These are phyloP conservation scores for Lasioglossum baleicum DNA, from an alignment of 1,140 invertebrate species.

Conservation along the genomic window DNA sequence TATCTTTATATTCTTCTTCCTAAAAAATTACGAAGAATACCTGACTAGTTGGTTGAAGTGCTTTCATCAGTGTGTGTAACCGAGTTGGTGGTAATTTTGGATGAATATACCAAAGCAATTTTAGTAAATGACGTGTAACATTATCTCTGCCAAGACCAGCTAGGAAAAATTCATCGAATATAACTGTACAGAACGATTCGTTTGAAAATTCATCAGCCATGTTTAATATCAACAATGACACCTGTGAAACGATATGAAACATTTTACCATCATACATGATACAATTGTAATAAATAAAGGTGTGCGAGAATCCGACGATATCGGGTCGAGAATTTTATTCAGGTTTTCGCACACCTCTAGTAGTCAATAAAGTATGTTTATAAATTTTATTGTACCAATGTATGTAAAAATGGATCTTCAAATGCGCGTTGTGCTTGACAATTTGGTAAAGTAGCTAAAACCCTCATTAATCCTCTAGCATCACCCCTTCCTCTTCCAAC, in stretches of 20 bases:
- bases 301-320: too few species aligned
- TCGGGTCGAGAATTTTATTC: too few species aligned
- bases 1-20: not conserved
- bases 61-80: slow-evolving; percentile 91
- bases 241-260: slow-evolving; percentile 75
- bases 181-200: slow-evolving; percentile 96
- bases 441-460: slow-evolving; percentile 92
- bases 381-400: slow-evolving; percentile 82
- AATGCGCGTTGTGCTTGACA: slow-evolving; percentile 95
- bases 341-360: too few species aligned
- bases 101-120: slow-evolving; percentile 95
- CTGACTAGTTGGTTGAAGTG: slow-evolving; percentile 89
- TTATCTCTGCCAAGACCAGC: slow-evolving; percentile 93
- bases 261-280: slow-evolving; percentile 9
- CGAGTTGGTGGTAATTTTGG: slow-evolving; percentile 90
- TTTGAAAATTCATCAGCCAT: slow-evolving; percentile 95
- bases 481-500: slow-evolving; percentile 89
- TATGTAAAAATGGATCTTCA: slow-evolving; percentile 97
- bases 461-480: slow-evolving; percentile 90
- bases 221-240: slow-evolving; percentile 90
- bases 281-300: not conserved
- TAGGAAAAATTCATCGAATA: slow-evolving; percentile 98
- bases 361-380: not conserved
- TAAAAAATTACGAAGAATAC: slow-evolving; percentile 60
- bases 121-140: slow-evolving; percentile 95